Conservation (phyloP, 2,888 invertebrate genomes). For the Cosmia pyralina region DNA sequence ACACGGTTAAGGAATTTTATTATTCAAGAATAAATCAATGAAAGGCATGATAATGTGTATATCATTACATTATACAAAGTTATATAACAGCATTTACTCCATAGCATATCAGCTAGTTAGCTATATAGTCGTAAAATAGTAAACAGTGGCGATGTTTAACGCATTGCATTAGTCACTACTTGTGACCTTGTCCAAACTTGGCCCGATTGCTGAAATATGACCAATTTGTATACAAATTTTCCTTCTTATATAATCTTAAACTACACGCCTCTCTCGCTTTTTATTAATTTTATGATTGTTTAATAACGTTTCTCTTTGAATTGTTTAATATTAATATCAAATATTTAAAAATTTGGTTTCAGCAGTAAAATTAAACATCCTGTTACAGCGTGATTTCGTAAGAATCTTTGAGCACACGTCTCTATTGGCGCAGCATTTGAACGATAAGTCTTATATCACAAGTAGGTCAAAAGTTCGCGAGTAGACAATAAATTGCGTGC, state of each 20-base stretch:
- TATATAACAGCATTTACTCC: conserved; percentile 11
- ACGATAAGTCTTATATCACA: conserved; percentile 58
- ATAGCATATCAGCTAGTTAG: conserved; percentile 16
- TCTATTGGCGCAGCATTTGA: conserved; percentile 18
- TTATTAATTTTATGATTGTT: conserved; percentile 16
- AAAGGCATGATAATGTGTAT: background rate
- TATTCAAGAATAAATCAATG: conserved; percentile 22
- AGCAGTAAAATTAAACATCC: conserved; percentile 36
- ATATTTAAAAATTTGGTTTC: conserved; percentile 34
- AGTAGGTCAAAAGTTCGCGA: conserved; percentile 58
- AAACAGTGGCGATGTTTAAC: conserved; percentile 31
- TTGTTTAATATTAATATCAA: conserved; percentile 22
- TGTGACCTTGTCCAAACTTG: conserved; percentile 59
- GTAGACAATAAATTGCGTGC: conserved; percentile 52
- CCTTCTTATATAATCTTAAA: conserved; percentile 24
- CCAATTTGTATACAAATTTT: conserved; percentile 49
- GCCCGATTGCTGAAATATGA: conserved; percentile 51
- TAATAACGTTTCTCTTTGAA: conserved; percentile 7
- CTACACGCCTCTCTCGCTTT: conserved; percentile 22
- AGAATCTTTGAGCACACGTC: conserved; percentile 33
- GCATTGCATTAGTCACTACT: conserved; percentile 47
- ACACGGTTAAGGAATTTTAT: background rate
- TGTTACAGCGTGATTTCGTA: conserved; percentile 44
- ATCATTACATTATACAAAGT: background rate
- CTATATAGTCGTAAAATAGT: conserved; percentile 35